Percentiles rank a stretch among this genome's conserved stretches.
Evolutionary conservation across 2,888 invertebrate species (phyloP).

Genomic region (Esperia sulphurella): DNA sequence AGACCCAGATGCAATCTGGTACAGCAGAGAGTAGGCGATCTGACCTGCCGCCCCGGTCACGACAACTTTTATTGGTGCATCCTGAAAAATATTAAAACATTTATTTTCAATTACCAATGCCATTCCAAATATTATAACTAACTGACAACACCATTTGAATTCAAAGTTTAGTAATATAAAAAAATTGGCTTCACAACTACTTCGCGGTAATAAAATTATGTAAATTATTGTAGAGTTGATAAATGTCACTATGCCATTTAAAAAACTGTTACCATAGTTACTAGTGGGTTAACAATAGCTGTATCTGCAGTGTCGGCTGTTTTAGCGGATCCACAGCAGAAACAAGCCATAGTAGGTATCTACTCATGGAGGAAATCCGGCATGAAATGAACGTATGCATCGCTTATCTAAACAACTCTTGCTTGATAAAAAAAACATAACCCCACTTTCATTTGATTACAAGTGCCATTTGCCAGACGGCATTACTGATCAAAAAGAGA

Average conservation of each 20-base stretch:
- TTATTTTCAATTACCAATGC: not conserved
- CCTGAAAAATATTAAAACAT: slow-evolving; percentile 65
- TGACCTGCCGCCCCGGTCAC: slow-evolving; percentile 99
- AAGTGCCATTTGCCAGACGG: not conserved
- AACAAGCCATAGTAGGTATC: slow-evolving; percentile 28
- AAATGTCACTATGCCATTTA: not conserved
- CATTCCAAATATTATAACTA: no score
- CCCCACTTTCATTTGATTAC: slow-evolving; percentile 6
- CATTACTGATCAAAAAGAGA: no score
- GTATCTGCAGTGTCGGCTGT: slow-evolving; percentile 19
- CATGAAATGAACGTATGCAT: not conserved
- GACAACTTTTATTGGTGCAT: slow-evolving; percentile 93
- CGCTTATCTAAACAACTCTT: not conserved
- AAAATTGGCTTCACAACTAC: no score
- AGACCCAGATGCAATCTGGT: slow-evolving; percentile 96
- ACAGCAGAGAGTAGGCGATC: slow-evolving; percentile 97
- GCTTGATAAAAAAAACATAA: slow-evolving; percentile 10
- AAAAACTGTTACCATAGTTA: slow-evolving; percentile 30
- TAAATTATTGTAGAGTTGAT: no score
- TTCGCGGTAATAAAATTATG: no score
- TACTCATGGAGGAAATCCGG: slow-evolving; percentile 1
- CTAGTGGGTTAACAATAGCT: slow-evolving; percentile 22
- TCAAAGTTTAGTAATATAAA: no score
- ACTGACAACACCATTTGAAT: no score
- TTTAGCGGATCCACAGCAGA: slow-evolving; percentile 34